phyloP scores from a whole-genome alignment of 2,888 invertebrate genomes.

The Standfussiana lucernea region DNA sequence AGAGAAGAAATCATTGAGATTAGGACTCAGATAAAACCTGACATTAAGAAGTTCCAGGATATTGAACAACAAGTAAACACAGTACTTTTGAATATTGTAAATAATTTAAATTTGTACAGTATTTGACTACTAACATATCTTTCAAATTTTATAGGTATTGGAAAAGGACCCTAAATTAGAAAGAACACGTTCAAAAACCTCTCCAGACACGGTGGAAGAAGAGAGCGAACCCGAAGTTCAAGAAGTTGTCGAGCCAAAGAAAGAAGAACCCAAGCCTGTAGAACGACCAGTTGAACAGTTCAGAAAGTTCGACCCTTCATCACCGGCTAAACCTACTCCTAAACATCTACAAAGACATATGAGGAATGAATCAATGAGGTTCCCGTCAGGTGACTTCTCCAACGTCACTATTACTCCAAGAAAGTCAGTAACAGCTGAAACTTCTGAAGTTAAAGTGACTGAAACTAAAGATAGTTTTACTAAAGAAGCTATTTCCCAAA shows the following conservation, averaged over 20 bases:
- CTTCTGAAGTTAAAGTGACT: conserved; percentile 79
- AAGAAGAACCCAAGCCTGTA: conserved; percentile 79
- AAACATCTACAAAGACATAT: conserved; percentile 89
- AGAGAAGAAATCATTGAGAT: conserved; percentile 93
- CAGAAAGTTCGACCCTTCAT: conserved; percentile 86
- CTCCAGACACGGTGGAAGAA: conserved; percentile 83
- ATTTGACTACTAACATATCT: neutral
- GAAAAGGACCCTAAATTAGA: conserved; percentile 86
- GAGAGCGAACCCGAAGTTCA: conserved; percentile 75
- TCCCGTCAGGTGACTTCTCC: conserved; percentile 89
- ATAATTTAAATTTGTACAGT: neutral
- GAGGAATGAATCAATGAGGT: conserved; percentile 90
- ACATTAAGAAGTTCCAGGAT: conserved; percentile 89
- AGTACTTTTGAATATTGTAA: neutral
- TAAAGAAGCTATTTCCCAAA: conserved; percentile 86
- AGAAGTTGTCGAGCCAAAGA: conserved; percentile 73
- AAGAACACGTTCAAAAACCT: conserved; percentile 83
- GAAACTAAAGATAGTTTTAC: conserved; percentile 81
- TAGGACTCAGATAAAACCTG: conserved; percentile 92
- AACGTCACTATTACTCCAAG: conserved; percentile 88
- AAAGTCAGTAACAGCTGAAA: conserved; percentile 87
- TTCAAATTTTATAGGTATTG: conserved; percentile 73
- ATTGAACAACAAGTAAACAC: conserved; percentile 86
- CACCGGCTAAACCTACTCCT: conserved; percentile 88
- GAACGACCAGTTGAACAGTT: conserved; percentile 85